Evolutionary conservation across 2,113 vertebrate species (phyloP).

Genomic region (Typhlomys cinereus): DNA sequence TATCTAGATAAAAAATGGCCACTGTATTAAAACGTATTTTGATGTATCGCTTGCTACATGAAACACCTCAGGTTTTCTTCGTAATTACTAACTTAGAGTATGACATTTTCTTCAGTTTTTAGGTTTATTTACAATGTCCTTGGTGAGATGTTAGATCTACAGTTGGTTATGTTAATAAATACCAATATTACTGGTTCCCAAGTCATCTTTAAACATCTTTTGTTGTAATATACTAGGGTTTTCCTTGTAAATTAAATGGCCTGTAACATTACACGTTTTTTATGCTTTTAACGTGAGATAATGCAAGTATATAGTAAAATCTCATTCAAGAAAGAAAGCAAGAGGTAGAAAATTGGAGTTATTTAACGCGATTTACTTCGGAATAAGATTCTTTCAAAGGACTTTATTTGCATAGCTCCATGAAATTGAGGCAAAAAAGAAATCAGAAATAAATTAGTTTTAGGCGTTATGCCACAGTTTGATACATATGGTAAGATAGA

Average conservation of each 20-base stretch:
- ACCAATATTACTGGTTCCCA: slow-evolving; percentile 60
- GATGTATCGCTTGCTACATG: too few species aligned
- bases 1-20: too few species aligned
- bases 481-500: slow-evolving; percentile 39
- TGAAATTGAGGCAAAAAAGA: slow-evolving; percentile 32
- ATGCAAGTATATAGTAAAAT: slow-evolving; percentile 50
- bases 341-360: slow-evolving; percentile 4
- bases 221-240: slow-evolving; percentile 53
- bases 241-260: slow-evolving; percentile 70
- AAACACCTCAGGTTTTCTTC: too few species aligned
- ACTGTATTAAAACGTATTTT: too few species aligned
- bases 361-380: slow-evolving; percentile 24
- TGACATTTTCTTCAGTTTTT: not conserved
- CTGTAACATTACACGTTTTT: slow-evolving; percentile 63
- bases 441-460: slow-evolving; percentile 43
- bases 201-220: slow-evolving; percentile 64
- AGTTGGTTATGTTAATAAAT: slow-evolving; percentile 60
- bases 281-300: slow-evolving; percentile 56
- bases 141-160: slow-evolving; percentile 43
- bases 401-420: slow-evolving; percentile 22
- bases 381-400: not conserved
- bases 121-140: not conserved
- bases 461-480: slow-evolving; percentile 5
- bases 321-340: slow-evolving; percentile 17
- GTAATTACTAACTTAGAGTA: too few species aligned